Evolutionary conservation across 2,113 vertebrate species (phyloP), one percentile per base, ranked within the genome.

Genomic region (Noturus placidus): DNA sequence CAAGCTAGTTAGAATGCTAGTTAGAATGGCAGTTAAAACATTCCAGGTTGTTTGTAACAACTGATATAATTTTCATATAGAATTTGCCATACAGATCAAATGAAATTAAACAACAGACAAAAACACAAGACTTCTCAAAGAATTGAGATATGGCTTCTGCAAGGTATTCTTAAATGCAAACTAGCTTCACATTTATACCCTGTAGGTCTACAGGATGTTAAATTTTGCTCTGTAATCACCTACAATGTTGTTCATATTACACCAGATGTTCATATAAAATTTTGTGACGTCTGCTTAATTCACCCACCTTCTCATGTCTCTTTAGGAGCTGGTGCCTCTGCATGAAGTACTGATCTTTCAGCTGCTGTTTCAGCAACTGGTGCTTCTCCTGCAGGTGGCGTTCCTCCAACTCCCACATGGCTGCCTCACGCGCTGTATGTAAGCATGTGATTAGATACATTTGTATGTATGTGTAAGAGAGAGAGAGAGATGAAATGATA

Each of bases 341-440:
- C 96, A 99, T 96, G 93, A 99, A 99, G 92, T 99, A 99, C 93
- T 99, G 98, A 92, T 99, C 98, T 92, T 99, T 99, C 82, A 99
- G 96, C 84, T 99, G 98, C 93, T 99, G 98, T 91, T 99, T 99
- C 35, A 99, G 95, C 90, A 97, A 95, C 92, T 99, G 98, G 92
- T 99, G 98, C 87, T 99, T 99, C 94, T 99, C 98, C 94, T 99
- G 98, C 67, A 99, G 96, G 87, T 99, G 98, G 90, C 98, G 95
- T 91, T 99, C 98, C 92, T 99, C 98, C 90, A 99, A 90, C 91
- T 99, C 98, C 98, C 98, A 99, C 95, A 99, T 97, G 3, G 98
- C 97, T 89, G 98, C 98, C 93, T 99, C 98, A 1, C 98, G 96
- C 67, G 97, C 98, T 99, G 87, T 33, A 46, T 35, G 5, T 17